phyloP scores from a whole-genome alignment of 1,140 invertebrate species.

The Proales similis region DNA sequence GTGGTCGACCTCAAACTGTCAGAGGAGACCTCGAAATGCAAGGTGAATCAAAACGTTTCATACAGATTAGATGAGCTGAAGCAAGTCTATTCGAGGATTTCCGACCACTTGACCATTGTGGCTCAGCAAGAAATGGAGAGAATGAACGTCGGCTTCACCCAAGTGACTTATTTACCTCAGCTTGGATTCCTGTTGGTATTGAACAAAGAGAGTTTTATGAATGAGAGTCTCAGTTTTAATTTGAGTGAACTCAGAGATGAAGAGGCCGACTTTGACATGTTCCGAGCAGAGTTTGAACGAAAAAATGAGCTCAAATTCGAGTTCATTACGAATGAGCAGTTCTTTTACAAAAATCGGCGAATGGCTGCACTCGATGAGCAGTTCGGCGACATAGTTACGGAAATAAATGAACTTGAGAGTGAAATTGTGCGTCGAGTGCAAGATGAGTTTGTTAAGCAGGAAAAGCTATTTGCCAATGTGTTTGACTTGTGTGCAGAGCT shows the following conservation, averaged over 20 bases:
- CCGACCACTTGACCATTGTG: conserved; percentile 58
- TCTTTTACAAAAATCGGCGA: conserved; percentile 66
- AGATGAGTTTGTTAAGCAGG: conserved; percentile 38
- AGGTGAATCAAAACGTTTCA: conserved; percentile 44
- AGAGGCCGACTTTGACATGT: conserved; percentile 49
- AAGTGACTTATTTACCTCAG: conserved; percentile 67
- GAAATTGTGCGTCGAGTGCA: conserved; percentile 16
- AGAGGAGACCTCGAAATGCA: conserved; percentile 55
- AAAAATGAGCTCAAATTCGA: conserved; percentile 24
- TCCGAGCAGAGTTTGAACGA: conserved; percentile 4
- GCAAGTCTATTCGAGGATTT: conserved; percentile 50
- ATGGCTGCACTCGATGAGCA: conserved; percentile 53
- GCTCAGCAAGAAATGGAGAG: conserved; percentile 62
- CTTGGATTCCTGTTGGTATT: conserved; percentile 40
- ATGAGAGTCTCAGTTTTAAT: conserved; percentile 44
- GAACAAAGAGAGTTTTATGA: neutral
- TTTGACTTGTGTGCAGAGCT: conserved; percentile 29
- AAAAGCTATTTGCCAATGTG: conserved; percentile 49
- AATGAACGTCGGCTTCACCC: conserved; percentile 62
- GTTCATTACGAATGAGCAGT: conserved; percentile 55
- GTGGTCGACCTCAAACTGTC: conserved; percentile 38
- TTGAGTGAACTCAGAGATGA: conserved; percentile 58
- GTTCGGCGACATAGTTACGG: conserved; percentile 35
- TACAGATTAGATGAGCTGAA: conserved; percentile 44
- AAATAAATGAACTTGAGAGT: conserved; percentile 31